Base-by-base conservation (phyloP, 2,888 invertebrate genomes). In the Phyto melanocephala region DNA sequence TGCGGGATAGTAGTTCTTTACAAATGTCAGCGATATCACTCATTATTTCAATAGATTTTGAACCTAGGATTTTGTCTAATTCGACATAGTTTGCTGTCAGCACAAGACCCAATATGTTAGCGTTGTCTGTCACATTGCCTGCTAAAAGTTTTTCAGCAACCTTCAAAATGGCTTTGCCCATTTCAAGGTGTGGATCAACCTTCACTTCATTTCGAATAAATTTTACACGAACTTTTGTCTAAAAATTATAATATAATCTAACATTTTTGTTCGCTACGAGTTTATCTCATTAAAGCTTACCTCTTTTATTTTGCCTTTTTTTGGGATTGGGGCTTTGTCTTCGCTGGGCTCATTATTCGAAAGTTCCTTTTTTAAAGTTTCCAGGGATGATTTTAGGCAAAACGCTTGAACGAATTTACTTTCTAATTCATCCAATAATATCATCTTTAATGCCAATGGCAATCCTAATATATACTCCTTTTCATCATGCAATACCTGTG, bases 341-440 rank as follows among this genome's bases (percentile, higher is more conserved):
- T 79, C 71, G 8, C 1, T 8, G 24, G 22, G 0, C 1, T 54
- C n/a, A 1, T 28, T 20, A 0, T 20, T 15, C 1, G 4, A 17
- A 33, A 65, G n/a, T 8, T 75, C 65, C 74, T 92, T 91, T 54
- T 87, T 87, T 28, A 96, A 90, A 89, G 94, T 96, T 86, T 94
- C 94, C 85, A 94, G 94, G 89, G 96, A 95, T 33, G 96, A 94
- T 90, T 95, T 94, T 47, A 97, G 89, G 37, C 95, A 93, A 56
- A 98, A 91, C 37, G 93, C 91, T 84, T 93, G 93, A 3, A 94
- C 93, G 20, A 97, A 92, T 2, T 94, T 93, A 92, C 96, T 94
- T 11, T 92, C 92, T 86, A 94, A 94, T 87, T 98, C 97, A 92
- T 98, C 98, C 90, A 98, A 97, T 33, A 98, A 92, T 96, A 98